Evolutionary conservation across 2,888 invertebrate species (phyloP).

Genomic region (Lydus trimaculatus): DNA sequence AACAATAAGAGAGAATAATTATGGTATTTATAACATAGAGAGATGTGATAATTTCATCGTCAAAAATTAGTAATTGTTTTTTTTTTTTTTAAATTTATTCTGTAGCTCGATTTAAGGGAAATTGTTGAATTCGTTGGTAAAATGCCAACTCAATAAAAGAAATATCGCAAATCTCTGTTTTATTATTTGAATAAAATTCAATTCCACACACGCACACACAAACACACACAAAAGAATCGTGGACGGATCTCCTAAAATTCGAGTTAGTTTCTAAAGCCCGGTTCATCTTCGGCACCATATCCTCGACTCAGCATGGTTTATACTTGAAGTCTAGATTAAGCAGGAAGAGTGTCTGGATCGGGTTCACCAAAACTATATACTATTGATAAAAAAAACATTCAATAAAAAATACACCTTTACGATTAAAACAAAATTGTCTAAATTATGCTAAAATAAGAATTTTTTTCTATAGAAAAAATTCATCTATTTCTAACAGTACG

Average conservation of each 20-base stretch:
- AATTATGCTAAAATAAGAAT: background rate
- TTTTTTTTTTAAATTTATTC: background rate
- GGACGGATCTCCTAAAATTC: constrained; percentile 10
- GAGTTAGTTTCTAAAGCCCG: background rate
- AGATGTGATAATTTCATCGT: background rate
- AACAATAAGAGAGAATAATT: background rate
- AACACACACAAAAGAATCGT: background rate
- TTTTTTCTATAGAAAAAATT: background rate
- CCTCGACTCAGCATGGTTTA: too few relatives aligned
- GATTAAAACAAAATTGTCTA: background rate
- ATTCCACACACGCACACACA: too few relatives aligned
- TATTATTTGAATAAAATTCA: background rate
- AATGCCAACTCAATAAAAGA: background rate
- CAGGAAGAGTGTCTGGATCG: too few relatives aligned
- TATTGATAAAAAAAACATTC: background rate
- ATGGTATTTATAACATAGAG: background rate
- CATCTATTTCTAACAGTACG: constrained; percentile 31
- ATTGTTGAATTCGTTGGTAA: constrained; percentile 1
- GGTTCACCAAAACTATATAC: background rate
- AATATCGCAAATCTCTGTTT: background rate
- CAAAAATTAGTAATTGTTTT: background rate
- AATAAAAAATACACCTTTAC: background rate
- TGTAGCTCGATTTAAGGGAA: background rate
- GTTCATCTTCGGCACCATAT: too few relatives aligned
- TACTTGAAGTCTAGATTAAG: too few relatives aligned